Evolutionary conservation across 2,888 invertebrate genomes (phyloP).

Genomic region (Plutella xylostella): DNA sequence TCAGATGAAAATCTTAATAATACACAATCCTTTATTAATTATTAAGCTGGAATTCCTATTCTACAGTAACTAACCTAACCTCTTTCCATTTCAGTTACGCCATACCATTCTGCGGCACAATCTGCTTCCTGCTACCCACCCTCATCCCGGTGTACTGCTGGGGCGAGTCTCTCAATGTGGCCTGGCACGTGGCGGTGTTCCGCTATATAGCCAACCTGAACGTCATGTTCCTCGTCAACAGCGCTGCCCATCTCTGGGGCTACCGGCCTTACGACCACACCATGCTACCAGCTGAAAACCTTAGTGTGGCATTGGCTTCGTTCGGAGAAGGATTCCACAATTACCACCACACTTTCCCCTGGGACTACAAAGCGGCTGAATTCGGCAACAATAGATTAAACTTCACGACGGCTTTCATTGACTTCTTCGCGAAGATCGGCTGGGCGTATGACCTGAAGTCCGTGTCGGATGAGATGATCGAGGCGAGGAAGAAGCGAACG

Average conservation of each 20-base stretch:
- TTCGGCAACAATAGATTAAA: conserved; percentile 28
- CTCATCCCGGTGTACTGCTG: conserved; percentile 69
- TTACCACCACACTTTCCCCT: conserved; percentile 79
- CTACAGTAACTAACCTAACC: not conserved
- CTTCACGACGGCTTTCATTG: conserved; percentile 31
- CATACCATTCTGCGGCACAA: conserved; percentile 67
- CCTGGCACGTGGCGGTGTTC: conserved; percentile 53
- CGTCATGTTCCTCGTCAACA: conserved; percentile 74
- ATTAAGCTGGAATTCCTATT: no score
- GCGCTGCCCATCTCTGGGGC: conserved; percentile 70
- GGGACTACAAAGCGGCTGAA: conserved; percentile 75
- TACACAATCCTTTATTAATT: not conserved
- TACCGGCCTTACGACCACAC: conserved; percentile 50
- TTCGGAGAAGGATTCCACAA: conserved; percentile 78
- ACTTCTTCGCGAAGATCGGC: conserved; percentile 34
- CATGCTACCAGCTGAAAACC: conserved; percentile 28
- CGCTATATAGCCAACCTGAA: conserved; percentile 70
- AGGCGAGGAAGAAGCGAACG: conserved; percentile 20
- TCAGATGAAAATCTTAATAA: not conserved
- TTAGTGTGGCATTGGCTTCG: conserved; percentile 20
- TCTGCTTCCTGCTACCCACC: conserved; percentile 65
- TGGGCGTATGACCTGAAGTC: conserved; percentile 40
- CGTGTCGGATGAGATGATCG: conserved; percentile 22
- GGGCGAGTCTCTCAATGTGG: conserved; percentile 60
- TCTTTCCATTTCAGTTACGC: conserved; percentile 61